Percentiles rank a stretch among this genome's conserved stretches.
These are phyloP conservation scores for Corythoichthys intestinalis DNA, from an alignment of 2,113 vertebrate genomes.

Conservation along the genomic window DNA sequence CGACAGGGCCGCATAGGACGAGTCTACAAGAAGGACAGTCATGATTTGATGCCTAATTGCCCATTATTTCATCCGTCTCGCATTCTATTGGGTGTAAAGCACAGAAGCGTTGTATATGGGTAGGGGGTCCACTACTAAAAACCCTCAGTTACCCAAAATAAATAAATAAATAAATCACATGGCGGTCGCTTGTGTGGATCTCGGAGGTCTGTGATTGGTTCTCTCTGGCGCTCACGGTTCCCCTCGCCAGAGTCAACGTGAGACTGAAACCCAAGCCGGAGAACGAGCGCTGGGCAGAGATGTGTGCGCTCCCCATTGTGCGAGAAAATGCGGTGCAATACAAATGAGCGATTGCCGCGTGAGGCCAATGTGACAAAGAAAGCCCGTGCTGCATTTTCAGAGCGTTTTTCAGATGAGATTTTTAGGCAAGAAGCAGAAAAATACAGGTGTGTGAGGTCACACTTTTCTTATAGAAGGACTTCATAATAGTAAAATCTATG, in stretches of 20 bases:
- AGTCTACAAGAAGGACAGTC: slow-evolving; percentile 13
- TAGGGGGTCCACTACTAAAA: slow-evolving; percentile 29
- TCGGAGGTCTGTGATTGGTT: slow-evolving; percentile 49
- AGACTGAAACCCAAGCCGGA: slow-evolving; percentile 37
- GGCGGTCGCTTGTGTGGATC: slow-evolving; percentile 48
- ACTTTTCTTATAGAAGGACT: neutral
- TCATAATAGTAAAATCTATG: neutral
- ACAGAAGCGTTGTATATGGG: slow-evolving; percentile 2
- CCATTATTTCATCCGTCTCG: slow-evolving; percentile 17
- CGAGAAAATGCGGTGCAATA: neutral
- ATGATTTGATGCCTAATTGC: slow-evolving; percentile 26
- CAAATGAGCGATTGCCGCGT: slow-evolving; percentile 1
- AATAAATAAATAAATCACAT: slow-evolving; percentile 49
- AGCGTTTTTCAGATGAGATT: neutral
- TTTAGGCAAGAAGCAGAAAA: neutral
- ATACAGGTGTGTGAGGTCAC: neutral
- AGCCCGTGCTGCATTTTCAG: neutral
- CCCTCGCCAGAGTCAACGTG: slow-evolving; percentile 59
- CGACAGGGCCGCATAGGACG: neutral
- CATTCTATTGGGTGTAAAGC: slow-evolving; percentile 11
- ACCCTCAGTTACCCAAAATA: slow-evolving; percentile 8
- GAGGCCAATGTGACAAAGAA: neutral
- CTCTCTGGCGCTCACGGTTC: slow-evolving; percentile 14
- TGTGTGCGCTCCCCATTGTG: slow-evolving; percentile 5
- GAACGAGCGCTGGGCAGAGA: slow-evolving; percentile 11